These are phyloP conservation scores for Iguana delicatissima DNA, from an alignment of 2,797 vertebrate species.

Conservation along the genomic window DNA sequence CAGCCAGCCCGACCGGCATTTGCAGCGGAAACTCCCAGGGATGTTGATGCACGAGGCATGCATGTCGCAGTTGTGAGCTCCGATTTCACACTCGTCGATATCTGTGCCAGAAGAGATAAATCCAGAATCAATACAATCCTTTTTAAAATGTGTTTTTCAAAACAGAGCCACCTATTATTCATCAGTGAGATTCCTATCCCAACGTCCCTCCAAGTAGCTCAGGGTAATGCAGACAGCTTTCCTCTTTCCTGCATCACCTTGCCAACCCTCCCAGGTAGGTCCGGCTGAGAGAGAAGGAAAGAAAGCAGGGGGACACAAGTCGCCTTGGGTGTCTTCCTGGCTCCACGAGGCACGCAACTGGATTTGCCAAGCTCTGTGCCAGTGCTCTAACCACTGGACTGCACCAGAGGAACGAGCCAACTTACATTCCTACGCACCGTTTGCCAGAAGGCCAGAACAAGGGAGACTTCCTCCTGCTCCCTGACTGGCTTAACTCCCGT, in stretches of 20 bases:
- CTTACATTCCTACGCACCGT: too few relatives aligned
- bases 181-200: neutral
- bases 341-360: too few relatives aligned
- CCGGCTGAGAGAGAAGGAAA: neutral
- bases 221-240: neutral
- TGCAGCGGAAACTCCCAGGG: slow-evolving; percentile 94
- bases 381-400: too few relatives aligned
- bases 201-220: neutral
- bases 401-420: too few relatives aligned
- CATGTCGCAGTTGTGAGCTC: slow-evolving; percentile 92
- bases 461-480: too few relatives aligned
- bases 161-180: neutral
- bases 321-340: too few relatives aligned
- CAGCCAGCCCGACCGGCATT: slow-evolving; percentile 91
- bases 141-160: too few relatives aligned
- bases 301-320: too few relatives aligned
- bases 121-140: too few relatives aligned
- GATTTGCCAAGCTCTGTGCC: too few relatives aligned
- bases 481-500: too few relatives aligned
- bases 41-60: slow-evolving; percentile 92
- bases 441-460: too few relatives aligned
- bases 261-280: neutral
- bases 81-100: slow-evolving; percentile 92
- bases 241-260: neutral
- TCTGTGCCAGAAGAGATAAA: slow-evolving; percentile 78